phyloP scores from a whole-genome alignment of 2,797 vertebrate species.

The Rhynchonycteris naso region DNA sequence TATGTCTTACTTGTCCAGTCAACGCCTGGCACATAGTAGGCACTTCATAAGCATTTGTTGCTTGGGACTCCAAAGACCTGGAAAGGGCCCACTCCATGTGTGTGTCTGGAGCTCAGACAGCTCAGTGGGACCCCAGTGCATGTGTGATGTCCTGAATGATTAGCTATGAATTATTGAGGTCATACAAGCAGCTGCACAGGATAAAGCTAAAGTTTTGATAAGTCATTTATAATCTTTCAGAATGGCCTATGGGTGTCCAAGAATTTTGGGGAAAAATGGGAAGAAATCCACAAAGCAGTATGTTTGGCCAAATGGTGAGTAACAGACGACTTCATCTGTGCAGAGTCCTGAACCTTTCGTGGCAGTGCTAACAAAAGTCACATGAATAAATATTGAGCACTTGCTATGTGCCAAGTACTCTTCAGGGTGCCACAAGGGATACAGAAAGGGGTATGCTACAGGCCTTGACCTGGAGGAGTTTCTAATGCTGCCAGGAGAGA shows the following conservation, averaged over 20 bases:
- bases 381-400: slow-evolving; percentile 20
- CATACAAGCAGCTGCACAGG: slow-evolving; percentile 68
- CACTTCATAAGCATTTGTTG: slow-evolving; percentile 36
- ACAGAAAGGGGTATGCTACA: neutral
- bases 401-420: neutral
- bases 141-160: slow-evolving; percentile 45
- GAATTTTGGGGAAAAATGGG: slow-evolving; percentile 93
- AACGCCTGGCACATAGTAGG: slow-evolving; percentile 12
- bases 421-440: neutral
- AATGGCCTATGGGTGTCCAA: slow-evolving; percentile 94
- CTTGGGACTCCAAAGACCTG: neutral
- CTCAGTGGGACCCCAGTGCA: neutral
- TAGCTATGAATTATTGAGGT: slow-evolving; percentile 52
- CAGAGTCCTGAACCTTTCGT: slow-evolving; percentile 58
- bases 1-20: neutral
- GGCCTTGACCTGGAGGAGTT: slow-evolving; percentile 24
- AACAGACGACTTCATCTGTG: slow-evolving; percentile 64
- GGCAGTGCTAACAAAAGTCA: slow-evolving; percentile 50
- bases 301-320: slow-evolving; percentile 97
- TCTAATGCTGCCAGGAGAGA: neutral
- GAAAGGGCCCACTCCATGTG: neutral
- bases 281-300: slow-evolving; percentile 90
- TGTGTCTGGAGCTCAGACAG: neutral
- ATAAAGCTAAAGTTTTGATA: slow-evolving; percentile 77
- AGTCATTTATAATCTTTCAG: slow-evolving; percentile 86